These are phyloP conservation scores for Sinonovacula constricta DNA, from an alignment of 1,140 invertebrate genomes.

Conservation along the genomic window DNA sequence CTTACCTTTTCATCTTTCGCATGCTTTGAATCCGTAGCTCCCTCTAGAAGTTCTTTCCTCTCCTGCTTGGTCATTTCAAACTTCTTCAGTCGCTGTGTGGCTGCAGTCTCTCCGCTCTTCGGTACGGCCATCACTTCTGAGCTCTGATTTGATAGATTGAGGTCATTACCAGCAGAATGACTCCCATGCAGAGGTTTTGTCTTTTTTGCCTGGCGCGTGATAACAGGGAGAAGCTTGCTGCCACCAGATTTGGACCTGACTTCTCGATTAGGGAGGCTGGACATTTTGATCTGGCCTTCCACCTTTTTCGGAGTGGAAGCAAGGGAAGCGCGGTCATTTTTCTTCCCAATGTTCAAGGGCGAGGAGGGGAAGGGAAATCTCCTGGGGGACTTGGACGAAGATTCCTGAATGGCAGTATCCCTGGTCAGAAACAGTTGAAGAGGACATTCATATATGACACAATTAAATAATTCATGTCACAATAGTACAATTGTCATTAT, in stretches of 20 bases:
- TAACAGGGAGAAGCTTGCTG: constrained; percentile 12
- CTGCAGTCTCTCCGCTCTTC: background rate
- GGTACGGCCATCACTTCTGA: constrained; percentile 21
- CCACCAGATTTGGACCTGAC: background rate
- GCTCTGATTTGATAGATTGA: constrained; percentile 1
- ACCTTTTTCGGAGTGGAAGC: constrained; percentile 34
- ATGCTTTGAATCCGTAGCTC: constrained; percentile 13
- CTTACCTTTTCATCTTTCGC: constrained; percentile 33
- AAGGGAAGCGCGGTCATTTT: constrained; percentile 22
- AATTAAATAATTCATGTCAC: too few relatives aligned
- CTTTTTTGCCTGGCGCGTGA: constrained; percentile 34
- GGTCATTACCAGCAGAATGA: background rate
- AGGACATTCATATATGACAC: too few relatives aligned
- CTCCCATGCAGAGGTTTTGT: background rate
- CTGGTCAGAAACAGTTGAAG: constrained; percentile 34
- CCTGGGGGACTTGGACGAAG: constrained; percentile 58
- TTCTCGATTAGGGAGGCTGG: constrained; percentile 12
- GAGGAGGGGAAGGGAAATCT: constrained; percentile 65
- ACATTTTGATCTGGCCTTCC: constrained; percentile 31
- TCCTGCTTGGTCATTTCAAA: constrained; percentile 24
- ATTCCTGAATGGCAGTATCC: constrained; percentile 56
- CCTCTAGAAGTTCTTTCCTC: constrained; percentile 42
- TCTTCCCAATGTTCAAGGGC: constrained; percentile 56
- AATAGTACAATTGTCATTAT: too few relatives aligned
- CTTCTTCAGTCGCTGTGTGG: constrained; percentile 29